Evolutionary conservation across 2,888 invertebrate species (phyloP).

Genomic region (Andricus quercusramuli): DNA sequence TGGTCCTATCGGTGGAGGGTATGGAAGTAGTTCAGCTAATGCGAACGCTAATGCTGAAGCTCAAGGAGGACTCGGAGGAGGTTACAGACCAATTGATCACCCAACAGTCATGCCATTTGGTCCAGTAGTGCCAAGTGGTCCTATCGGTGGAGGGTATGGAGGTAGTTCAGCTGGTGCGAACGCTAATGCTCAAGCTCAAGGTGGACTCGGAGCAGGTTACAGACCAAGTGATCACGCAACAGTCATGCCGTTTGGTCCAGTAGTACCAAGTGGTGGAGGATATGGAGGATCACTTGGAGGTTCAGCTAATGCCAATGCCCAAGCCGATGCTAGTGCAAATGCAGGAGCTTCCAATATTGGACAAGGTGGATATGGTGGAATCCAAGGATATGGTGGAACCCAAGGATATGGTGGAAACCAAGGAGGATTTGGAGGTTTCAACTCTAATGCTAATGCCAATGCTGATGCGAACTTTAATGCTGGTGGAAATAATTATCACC

Average conservation of each 20-base stretch:
- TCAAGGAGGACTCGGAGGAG: too few relatives aligned
- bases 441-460: background rate
- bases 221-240: too few relatives aligned
- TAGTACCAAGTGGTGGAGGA: too few relatives aligned
- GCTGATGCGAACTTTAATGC: background rate
- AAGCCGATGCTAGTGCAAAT: constrained; percentile 48
- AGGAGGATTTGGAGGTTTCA: constrained; percentile 38
- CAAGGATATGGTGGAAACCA: constrained; percentile 5
- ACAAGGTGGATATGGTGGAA: background rate
- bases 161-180: background rate
- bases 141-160: background rate
- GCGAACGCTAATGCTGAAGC: background rate
- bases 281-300: background rate
- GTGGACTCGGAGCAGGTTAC: too few relatives aligned
- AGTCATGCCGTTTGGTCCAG: too few relatives aligned
- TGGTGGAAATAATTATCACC: background rate
- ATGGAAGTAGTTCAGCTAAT: too few relatives aligned
- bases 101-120: too few relatives aligned
- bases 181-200: background rate
- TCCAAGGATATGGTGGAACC: background rate
- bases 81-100: too few relatives aligned
- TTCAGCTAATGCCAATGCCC: background rate
- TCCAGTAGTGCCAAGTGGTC: too few relatives aligned
- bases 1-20: too few relatives aligned
- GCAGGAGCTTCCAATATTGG: constrained; percentile 38